Conservation (phyloP, 2,797 vertebrate genomes). For the Sciurus vulgaris region DNA sequence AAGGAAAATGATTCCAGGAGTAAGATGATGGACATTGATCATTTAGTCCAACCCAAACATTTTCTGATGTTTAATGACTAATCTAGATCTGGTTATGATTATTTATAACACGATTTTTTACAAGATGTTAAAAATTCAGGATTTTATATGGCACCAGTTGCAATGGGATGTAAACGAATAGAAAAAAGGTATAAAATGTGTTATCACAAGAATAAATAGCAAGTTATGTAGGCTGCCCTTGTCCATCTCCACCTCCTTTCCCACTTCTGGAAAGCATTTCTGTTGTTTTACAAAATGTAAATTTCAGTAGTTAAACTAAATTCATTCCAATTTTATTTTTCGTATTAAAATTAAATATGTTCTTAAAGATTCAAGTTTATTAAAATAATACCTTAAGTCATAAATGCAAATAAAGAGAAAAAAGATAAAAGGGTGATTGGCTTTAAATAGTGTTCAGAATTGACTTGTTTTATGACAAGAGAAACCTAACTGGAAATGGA, state of each 20-base stretch:
- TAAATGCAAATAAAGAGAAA: constrained; percentile 10
- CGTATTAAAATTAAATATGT: not conserved
- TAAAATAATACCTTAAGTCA: not conserved
- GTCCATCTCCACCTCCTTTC: not conserved
- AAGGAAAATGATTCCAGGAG: not conserved
- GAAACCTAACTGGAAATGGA: not conserved
- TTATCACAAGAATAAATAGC: not conserved
- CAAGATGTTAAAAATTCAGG: not conserved
- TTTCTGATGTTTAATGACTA: not conserved
- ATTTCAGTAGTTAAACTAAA: not conserved
- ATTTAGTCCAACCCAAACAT: not conserved
- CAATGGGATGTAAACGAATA: not conserved
- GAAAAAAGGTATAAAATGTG: not conserved
- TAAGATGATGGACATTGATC: not conserved
- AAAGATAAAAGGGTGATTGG: not conserved
- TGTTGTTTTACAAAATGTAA: not conserved
- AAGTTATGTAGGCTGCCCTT: not conserved
- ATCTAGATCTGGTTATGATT: not conserved
- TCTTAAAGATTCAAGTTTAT: not conserved
- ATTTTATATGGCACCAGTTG: not conserved
- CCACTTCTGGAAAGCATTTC: not conserved
- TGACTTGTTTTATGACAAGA: not conserved
- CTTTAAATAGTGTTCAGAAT: not conserved
- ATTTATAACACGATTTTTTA: not conserved
- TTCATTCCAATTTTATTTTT: not conserved